Percentiles rank a stretch among this genome's conserved stretches.
Conservation (phyloP, 2,888 invertebrate species). For the Hirtodrosophila confusa region DNA sequence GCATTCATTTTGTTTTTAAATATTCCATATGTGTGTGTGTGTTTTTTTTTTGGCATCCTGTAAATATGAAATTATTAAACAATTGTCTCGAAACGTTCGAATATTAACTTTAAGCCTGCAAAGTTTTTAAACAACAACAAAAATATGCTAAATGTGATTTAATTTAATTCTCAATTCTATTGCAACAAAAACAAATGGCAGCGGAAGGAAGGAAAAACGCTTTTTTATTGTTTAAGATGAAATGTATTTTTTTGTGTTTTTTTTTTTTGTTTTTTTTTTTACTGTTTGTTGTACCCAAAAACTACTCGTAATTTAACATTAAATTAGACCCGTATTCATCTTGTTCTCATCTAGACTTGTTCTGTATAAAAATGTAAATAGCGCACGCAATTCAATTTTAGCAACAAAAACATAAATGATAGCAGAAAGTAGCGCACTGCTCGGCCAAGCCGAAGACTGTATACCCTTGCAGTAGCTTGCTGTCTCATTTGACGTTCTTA, state of each 20-base stretch:
- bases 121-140: conserved; percentile 12
- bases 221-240: conserved; percentile 68
- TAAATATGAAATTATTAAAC: conserved; percentile 55
- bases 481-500: too few species aligned
- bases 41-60: conserved; percentile 32
- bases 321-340: conserved; percentile 20
- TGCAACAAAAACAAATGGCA: conserved; percentile 26
- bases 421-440: neutral
- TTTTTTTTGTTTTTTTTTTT: conserved; percentile 14
- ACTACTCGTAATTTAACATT: conserved; percentile 45
- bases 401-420: neutral
- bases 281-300: conserved; percentile 32
- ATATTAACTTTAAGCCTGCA: conserved; percentile 22
- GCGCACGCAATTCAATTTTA: conserved; percentile 19
- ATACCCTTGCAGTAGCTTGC: conserved; percentile 30
- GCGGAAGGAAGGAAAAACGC: conserved; percentile 38
- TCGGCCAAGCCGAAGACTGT: conserved; percentile 8
- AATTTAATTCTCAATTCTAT: conserved; percentile 67
- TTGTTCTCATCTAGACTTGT: too few species aligned
- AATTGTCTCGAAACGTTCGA: conserved; percentile 1
- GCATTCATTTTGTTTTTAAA: conserved; percentile 21
- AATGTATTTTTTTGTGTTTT: conserved; percentile 28
- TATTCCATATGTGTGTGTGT: conserved; percentile 27
- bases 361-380: conserved; percentile 9
- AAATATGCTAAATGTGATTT: conserved; percentile 72